Evolutionary conservation across 2,797 vertebrate species (phyloP).

Genomic region (Melanogrammus aeglefinus): DNA sequence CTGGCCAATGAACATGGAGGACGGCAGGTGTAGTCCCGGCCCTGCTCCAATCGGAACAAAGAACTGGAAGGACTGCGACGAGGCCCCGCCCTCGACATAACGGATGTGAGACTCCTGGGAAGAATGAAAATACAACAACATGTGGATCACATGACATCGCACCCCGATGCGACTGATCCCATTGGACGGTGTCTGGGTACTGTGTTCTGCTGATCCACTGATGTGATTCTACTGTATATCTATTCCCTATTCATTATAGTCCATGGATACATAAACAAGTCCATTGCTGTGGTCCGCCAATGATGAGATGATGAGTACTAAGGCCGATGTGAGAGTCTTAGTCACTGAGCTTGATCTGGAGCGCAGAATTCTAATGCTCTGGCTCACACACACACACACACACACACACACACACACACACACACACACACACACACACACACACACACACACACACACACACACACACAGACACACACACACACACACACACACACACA

Average conservation of each 20-base stretch:
- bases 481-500: background rate
- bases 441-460: background rate
- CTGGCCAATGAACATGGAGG: conserved; percentile 83
- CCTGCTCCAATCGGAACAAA: conserved; percentile 87
- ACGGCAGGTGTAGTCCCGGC: conserved; percentile 82
- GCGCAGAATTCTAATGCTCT: background rate
- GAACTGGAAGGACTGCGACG: conserved; percentile 86
- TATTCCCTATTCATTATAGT: background rate
- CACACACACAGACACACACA: background rate
- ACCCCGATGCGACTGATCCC: too few relatives aligned
- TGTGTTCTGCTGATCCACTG: background rate
- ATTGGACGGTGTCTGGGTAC: too few relatives aligned
- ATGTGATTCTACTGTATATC: background rate
- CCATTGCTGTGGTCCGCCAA: too few relatives aligned
- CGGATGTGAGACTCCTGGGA: conserved; percentile 80
- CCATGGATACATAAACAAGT: background rate
- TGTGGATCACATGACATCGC: too few relatives aligned
- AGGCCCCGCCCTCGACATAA: conserved; percentile 74
- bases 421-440: background rate
- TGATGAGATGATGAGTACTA: background rate
- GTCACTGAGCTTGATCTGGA: conserved; percentile 1
- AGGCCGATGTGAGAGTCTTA: background rate
- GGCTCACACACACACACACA: background rate
- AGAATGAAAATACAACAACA: background rate
- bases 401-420: background rate